Conservation (phyloP, 2,888 invertebrate species). For the Alcis repandata region DNA sequence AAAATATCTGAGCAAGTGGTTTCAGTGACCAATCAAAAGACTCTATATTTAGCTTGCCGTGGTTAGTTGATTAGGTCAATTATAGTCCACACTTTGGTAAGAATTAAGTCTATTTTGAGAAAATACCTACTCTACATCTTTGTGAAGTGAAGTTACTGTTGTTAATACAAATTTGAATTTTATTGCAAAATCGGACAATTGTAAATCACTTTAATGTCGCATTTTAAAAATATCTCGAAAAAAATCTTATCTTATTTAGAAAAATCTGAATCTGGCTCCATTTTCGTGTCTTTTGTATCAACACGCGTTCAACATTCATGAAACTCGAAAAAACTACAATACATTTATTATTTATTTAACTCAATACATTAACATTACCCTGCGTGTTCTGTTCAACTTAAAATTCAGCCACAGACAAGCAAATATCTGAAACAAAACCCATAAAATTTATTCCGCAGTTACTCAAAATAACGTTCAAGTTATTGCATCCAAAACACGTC, state of each 20-base stretch:
- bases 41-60: not conserved
- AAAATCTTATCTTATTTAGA: no score
- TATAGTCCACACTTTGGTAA: not conserved
- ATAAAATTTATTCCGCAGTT: not conserved
- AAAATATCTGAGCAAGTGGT: not conserved
- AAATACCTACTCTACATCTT: not conserved
- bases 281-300: no score
- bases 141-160: no score
- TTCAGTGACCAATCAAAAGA: not conserved
- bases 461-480: not conserved
- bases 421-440: not conserved
- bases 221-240: no score
- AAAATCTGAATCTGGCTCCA: no score
- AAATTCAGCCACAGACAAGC: not conserved
- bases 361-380: no score
- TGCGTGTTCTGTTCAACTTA: not conserved
- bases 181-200: no score
- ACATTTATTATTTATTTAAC: no score
- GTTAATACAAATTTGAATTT: no score
- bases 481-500: conserved; percentile 12
- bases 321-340: no score
- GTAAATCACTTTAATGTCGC: no score
- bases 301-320: no score
- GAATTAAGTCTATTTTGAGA: not conserved
- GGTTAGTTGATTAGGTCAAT: not conserved